These are phyloP conservation scores for Solea solea DNA, from an alignment of 2,113 vertebrate species.

Conservation along the genomic window DNA sequence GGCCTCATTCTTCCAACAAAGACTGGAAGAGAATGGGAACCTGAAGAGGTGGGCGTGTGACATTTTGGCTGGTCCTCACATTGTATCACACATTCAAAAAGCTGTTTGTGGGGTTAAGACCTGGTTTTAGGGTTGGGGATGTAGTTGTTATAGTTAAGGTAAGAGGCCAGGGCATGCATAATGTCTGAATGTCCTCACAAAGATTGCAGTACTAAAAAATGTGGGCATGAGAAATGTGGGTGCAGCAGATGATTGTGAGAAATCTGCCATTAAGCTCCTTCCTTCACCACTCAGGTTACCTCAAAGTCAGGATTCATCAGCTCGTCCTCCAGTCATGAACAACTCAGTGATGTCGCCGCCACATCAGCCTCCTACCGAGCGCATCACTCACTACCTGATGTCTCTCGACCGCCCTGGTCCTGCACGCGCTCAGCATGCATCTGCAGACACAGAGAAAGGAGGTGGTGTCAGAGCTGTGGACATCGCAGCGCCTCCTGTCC, in stretches of 20 bases:
- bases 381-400: conserved; percentile 47
- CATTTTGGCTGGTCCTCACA: background rate
- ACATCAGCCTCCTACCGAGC: conserved; percentile 10
- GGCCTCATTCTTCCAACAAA: conserved; percentile 82
- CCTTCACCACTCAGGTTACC: conserved; percentile 30
- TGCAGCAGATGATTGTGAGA: background rate
- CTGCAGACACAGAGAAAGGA: conserved; percentile 3
- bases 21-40: conserved; percentile 84
- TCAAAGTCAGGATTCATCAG: background rate
- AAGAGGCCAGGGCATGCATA: no score
- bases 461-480: conserved; percentile 68
- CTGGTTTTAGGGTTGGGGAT: no score
- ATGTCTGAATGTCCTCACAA: no score
- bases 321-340: no score
- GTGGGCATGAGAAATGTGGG: background rate
- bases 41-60: conserved; percentile 80
- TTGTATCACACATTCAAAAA: background rate
- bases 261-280: background rate
- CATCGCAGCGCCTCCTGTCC: background rate
- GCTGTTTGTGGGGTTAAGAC: no score
- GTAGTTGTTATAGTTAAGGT: no score
- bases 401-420: conserved; percentile 31
- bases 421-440: background rate
- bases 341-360: background rate
- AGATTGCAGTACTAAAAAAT: background rate